Evolutionary conservation across 2,797 vertebrate species (phyloP).

Genomic region (Vultur gryphus): DNA sequence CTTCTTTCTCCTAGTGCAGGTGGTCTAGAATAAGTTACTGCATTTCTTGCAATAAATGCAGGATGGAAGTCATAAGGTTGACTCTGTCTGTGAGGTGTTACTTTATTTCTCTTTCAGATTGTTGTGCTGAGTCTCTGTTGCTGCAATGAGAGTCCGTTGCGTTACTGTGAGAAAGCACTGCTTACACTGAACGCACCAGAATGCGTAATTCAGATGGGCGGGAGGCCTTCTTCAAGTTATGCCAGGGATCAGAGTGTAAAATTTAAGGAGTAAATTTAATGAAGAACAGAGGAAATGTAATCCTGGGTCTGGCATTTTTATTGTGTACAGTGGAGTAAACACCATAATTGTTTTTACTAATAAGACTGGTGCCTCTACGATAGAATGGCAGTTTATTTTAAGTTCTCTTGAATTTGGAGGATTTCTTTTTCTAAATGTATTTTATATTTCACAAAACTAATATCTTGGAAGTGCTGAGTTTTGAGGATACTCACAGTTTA

Average conservation of each 20-base stretch:
- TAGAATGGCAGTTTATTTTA: background rate
- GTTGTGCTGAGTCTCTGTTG: background rate
- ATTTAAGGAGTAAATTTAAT: background rate
- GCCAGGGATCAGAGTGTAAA: background rate
- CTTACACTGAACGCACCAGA: background rate
- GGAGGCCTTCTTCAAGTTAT: background rate
- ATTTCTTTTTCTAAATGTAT: background rate
- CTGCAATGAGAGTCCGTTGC: background rate
- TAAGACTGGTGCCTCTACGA: background rate
- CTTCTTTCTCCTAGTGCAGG: background rate
- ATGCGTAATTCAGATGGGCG: fast-evolving
- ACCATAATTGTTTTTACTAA: background rate
- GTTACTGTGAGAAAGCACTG: background rate
- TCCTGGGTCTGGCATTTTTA: background rate
- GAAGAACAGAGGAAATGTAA: background rate
- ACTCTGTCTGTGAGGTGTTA: background rate
- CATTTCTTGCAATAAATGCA: background rate
- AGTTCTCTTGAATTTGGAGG: background rate
- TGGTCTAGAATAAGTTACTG: background rate
- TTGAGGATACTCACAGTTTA: background rate
- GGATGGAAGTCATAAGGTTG: background rate
- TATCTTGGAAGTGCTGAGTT: background rate
- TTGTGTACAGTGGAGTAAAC: background rate
- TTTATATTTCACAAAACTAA: background rate
- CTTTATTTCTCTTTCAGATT: background rate